These are phyloP conservation scores for Manacus vitellinus DNA, from an alignment of 2,113 vertebrate genomes.

Conservation along the genomic window DNA sequence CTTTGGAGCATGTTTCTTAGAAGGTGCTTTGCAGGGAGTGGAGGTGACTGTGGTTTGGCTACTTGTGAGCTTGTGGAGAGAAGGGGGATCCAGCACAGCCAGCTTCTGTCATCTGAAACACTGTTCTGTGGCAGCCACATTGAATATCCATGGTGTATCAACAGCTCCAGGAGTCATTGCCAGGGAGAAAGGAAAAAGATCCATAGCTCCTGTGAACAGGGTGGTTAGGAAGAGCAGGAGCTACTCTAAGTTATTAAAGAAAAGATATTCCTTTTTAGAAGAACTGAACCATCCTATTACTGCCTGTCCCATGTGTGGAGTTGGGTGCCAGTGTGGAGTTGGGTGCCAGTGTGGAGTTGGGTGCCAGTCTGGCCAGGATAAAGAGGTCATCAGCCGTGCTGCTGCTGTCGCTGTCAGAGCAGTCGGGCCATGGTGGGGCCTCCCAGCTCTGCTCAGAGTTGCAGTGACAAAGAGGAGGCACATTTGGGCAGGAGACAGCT, in stretches of 20 bases:
- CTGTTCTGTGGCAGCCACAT: not conserved
- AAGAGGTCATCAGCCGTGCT: not conserved
- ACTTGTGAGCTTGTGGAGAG: not conserved
- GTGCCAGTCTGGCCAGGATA: rapidly evolving
- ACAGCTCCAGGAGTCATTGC: not conserved
- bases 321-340: too few relatives aligned
- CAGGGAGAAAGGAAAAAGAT: not conserved
- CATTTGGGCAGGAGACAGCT: not conserved
- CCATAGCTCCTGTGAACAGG: not conserved
- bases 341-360: not conserved
- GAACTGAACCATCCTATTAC: not conserved
- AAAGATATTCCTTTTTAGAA: not conserved
- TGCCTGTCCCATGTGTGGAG: not conserved
- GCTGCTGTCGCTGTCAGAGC: not conserved
- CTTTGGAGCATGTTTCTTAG: not conserved
- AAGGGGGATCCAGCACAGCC: not conserved
- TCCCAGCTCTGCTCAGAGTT: not conserved
- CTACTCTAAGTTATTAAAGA: not conserved
- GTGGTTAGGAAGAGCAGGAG: not conserved
- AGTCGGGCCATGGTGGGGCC: not conserved
- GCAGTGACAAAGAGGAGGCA: not conserved
- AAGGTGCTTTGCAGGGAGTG: not conserved
- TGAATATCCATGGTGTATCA: not conserved
- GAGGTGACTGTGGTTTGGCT: not conserved
- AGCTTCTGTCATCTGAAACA: not conserved